phyloP scores from a whole-genome alignment of 2,888 invertebrate genomes.

The Noctua pronuba region DNA sequence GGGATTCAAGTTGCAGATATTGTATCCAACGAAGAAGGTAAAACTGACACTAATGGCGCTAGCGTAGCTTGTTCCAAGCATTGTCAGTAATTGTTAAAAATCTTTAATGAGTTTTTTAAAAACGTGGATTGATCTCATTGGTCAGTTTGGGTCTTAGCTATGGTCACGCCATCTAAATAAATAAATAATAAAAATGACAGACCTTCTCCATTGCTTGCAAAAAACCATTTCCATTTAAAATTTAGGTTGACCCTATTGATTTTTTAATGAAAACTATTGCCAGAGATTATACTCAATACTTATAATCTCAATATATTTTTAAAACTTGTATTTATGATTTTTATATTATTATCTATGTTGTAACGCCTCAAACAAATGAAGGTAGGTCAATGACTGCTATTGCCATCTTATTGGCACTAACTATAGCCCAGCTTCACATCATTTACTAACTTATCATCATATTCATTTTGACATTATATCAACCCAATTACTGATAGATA shows the following conservation, averaged over 20 bases:
- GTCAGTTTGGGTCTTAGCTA: not conserved
- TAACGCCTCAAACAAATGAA: not conserved
- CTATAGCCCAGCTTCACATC: conserved; percentile 1
- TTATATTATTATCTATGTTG: too few relatives aligned
- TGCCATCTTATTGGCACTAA: conserved; percentile 5
- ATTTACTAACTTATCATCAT: not conserved
- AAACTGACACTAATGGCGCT: too few relatives aligned
- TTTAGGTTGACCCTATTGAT: not conserved
- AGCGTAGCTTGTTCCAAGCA: not conserved
- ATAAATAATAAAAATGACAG: too few relatives aligned
- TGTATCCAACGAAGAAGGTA: not conserved
- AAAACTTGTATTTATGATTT: too few relatives aligned
- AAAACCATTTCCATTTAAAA: not conserved
- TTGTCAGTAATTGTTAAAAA: not conserved
- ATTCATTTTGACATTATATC: not conserved
- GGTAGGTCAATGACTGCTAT: not conserved
- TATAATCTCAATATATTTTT: not conserved
- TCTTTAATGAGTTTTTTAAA: not conserved
- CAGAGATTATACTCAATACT: too few relatives aligned
- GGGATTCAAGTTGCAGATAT: not conserved
- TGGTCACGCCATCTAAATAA: not conserved
- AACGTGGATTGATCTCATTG: not conserved
- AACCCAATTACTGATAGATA: not conserved
- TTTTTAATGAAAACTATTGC: not conserved
- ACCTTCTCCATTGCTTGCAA: not conserved